Evolutionary conservation across 2,113 vertebrate species (phyloP).

Genomic region (Mionectes macconnelli): DNA sequence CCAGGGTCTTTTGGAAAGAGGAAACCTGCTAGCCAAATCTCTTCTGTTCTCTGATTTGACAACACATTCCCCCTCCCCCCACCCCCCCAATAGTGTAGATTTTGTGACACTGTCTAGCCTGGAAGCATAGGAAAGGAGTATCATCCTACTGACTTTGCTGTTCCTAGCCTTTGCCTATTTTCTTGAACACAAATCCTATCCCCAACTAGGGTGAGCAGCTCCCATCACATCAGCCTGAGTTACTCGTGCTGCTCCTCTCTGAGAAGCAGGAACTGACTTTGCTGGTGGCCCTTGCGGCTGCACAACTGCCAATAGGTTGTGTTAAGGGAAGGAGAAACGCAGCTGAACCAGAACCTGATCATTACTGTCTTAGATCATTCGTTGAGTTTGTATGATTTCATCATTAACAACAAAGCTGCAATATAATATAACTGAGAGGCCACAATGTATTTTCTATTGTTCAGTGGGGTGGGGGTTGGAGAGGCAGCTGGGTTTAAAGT

Average conservation of each 20-base stretch:
- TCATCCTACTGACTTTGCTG: background rate
- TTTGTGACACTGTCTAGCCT: background rate
- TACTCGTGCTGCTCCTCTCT: background rate
- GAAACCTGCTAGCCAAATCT: background rate
- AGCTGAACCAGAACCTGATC: slow-evolving; percentile 33
- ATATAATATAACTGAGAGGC: slow-evolving; percentile 73
- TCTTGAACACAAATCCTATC: background rate
- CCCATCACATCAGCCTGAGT: background rate
- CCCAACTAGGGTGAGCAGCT: background rate
- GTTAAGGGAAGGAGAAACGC: slow-evolving; percentile 28
- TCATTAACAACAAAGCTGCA: slow-evolving; percentile 73
- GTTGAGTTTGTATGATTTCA: slow-evolving; percentile 47
- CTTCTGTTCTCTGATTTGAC: background rate
- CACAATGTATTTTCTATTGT: slow-evolving; percentile 39
- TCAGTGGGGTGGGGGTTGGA: slow-evolving; percentile 21
- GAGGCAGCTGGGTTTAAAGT: slow-evolving; percentile 56
- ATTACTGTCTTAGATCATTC: slow-evolving; percentile 43
- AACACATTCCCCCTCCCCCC: background rate
- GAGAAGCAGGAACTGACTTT: background rate
- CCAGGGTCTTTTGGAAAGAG: background rate
- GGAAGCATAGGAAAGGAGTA: background rate
- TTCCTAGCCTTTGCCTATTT: background rate
- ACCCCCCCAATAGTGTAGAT: background rate
- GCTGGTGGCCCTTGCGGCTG: background rate
- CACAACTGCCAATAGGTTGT: background rate